Conservation (phyloP, 2,113 vertebrate genomes). For the Zeus faber region DNA sequence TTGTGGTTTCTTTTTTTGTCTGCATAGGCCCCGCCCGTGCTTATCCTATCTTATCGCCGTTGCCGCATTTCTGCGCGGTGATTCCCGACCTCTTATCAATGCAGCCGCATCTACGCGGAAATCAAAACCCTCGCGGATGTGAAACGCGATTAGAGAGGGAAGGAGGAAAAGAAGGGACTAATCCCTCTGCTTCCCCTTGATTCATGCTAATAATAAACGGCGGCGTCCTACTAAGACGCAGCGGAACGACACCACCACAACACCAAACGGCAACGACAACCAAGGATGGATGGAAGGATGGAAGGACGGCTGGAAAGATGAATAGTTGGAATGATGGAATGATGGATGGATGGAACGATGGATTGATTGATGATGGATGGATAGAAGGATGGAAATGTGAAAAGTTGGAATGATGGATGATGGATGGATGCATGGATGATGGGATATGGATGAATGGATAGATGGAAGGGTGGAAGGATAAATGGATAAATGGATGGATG, state of each 20-base stretch:
- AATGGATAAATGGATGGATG: slow-evolving; percentile 7
- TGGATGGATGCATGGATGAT: too few species aligned
- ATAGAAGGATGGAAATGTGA: slow-evolving; percentile 17
- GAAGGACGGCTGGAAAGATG: too few species aligned
- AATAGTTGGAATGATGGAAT: too few species aligned
- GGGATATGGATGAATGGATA: too few species aligned
- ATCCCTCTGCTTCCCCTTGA: slow-evolving; percentile 16
- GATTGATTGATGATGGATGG: slow-evolving; percentile 11
- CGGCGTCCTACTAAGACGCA: too few species aligned
- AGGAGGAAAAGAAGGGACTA: slow-evolving; percentile 20
- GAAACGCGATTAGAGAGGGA: slow-evolving; percentile 53
- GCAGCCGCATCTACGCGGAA: slow-evolving; percentile 56
- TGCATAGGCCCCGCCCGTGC: slow-evolving; percentile 42
- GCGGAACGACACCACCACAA: too few species aligned
- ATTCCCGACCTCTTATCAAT: slow-evolving; percentile 44
- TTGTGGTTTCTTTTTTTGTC: slow-evolving; percentile 48
- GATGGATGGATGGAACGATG: background rate
- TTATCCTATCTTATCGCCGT: slow-evolving; percentile 52
- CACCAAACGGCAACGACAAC: too few species aligned
- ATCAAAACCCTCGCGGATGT: slow-evolving; percentile 63
- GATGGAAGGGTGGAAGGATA: too few species aligned
- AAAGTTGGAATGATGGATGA: slow-evolving; percentile 15
- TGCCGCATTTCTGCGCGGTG: slow-evolving; percentile 57
- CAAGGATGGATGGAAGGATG: too few species aligned
- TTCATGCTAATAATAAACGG: slow-evolving; percentile 43